Conservation (phyloP, 1,140 invertebrate species). For the Sinonovacula constricta region DNA sequence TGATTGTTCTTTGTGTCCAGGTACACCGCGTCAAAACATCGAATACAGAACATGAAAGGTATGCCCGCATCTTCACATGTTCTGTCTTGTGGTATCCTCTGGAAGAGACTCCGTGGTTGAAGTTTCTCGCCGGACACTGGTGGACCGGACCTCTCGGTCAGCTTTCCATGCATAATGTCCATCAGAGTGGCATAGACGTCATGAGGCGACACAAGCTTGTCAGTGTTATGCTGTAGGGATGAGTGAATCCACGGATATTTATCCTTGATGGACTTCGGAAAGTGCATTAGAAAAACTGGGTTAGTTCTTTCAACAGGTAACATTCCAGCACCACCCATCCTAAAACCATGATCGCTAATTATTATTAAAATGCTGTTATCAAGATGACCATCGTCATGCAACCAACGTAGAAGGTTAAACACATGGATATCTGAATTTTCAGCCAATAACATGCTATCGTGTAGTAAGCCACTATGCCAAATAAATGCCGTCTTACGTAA, state of each 20-base stretch:
- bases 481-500: not conserved
- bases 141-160: not conserved
- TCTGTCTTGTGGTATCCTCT: not conserved
- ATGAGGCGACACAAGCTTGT: constrained; percentile 10
- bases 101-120: not conserved
- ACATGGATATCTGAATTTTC: constrained; percentile 53
- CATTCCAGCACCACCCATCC: constrained; percentile 3
- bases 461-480: constrained; percentile 13
- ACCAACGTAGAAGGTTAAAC: constrained; percentile 45
- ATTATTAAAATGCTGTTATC: constrained; percentile 3
- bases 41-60: not conserved
- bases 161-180: constrained; percentile 6
- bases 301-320: constrained; percentile 9
- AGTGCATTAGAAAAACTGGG: constrained; percentile 1
- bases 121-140: not conserved
- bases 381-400: constrained; percentile 17
- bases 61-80: constrained; percentile 1
- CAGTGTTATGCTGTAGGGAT: not conserved
- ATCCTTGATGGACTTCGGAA: constrained; percentile 11
- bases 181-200: constrained; percentile 13
- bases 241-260: not conserved
- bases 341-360: constrained; percentile 32
- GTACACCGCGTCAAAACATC: not conserved
- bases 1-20: not conserved
- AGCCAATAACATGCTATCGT: not conserved